phyloP scores from a whole-genome alignment of 53 echinoderm and acorn worm species.

The Echinarachnius parma region DNA sequence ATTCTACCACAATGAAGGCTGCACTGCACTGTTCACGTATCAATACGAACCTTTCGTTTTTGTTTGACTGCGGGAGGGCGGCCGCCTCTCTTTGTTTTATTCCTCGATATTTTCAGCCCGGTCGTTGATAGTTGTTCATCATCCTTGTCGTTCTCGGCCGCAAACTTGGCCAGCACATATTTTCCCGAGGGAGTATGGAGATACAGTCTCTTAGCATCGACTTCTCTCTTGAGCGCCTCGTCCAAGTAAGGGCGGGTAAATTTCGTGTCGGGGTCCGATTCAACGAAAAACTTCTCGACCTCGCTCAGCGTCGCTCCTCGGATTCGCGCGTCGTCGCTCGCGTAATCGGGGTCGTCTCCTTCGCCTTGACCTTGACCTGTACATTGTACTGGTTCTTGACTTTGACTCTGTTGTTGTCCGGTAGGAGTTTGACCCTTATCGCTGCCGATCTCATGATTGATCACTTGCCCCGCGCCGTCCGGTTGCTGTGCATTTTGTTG shows the following conservation, averaged over 20 bases:
- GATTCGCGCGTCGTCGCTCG: not conserved
- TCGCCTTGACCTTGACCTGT: too few relatives aligned
- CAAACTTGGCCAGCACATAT: slow-evolving; percentile 58
- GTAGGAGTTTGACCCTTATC: too few relatives aligned
- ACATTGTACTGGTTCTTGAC: slow-evolving; percentile 10
- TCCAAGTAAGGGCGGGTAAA: slow-evolving; percentile 52
- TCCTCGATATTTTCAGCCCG: not conserved
- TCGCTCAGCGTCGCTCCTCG: slow-evolving; percentile 51
- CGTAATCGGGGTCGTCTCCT: not conserved
- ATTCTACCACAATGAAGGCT: too few relatives aligned
- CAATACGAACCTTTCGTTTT: too few relatives aligned
- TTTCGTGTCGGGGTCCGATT: slow-evolving; percentile 69
- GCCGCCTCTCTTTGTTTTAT: slow-evolving; percentile 1
- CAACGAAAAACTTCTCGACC: slow-evolving; percentile 66
- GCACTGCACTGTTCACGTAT: too few relatives aligned
- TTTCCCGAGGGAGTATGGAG: slow-evolving; percentile 34
- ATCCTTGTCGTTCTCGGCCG: too few relatives aligned
- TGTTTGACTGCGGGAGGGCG: too few relatives aligned
- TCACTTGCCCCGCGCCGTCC: not conserved
- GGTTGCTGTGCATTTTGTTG: not conserved
- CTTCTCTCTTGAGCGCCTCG: slow-evolving; percentile 77
- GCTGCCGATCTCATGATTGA: not conserved
- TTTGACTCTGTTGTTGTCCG: too few relatives aligned
- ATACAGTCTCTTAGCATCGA: slow-evolving; percentile 54
- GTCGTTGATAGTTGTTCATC: too few relatives aligned